A percentile compares a stretch with the other conserved stretches of the same genome.
Evolutionary conservation across 2,113 vertebrate genomes (phyloP).

Genomic region (Sterna hirundo): DNA sequence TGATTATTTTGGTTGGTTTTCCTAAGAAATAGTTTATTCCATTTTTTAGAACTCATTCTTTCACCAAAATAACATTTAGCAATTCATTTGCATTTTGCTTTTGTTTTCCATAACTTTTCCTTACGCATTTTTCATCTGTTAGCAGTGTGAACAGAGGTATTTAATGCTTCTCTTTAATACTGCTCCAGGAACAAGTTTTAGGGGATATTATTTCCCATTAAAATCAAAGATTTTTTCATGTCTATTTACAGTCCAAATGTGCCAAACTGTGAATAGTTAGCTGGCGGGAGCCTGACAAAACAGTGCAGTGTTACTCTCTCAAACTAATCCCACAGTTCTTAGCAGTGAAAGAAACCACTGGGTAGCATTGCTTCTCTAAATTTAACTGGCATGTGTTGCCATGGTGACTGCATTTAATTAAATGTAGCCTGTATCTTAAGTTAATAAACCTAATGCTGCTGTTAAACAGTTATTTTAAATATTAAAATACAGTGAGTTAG

Average conservation of each 20-base stretch:
- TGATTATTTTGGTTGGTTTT: constrained; percentile 66
- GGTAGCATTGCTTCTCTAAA: constrained; percentile 68
- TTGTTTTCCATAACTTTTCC: constrained; percentile 46
- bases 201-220: constrained; percentile 63
- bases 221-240: constrained; percentile 72
- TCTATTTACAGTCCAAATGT: constrained; percentile 80
- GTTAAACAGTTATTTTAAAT: constrained; percentile 82
- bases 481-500: constrained; percentile 80
- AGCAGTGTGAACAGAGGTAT: constrained; percentile 63
- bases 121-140: constrained; percentile 32
- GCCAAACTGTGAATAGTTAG: constrained; percentile 87
- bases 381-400: constrained; percentile 73
- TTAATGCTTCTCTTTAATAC: constrained; percentile 65
- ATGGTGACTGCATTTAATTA: constrained; percentile 81
- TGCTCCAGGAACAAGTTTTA: constrained; percentile 59
- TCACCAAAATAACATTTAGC: constrained; percentile 43
- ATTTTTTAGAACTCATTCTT: constrained; percentile 52
- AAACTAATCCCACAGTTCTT: constrained; percentile 62
- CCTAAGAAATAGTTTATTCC: constrained; percentile 48
- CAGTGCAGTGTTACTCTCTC: constrained; percentile 78
- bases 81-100: constrained; percentile 44
- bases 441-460: constrained; percentile 82
- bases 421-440: constrained; percentile 80
- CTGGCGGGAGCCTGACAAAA: constrained; percentile 69
- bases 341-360: constrained; percentile 67